Conservation (phyloP, 2,113 vertebrate genomes). For the Ceyx melanurus region DNA sequence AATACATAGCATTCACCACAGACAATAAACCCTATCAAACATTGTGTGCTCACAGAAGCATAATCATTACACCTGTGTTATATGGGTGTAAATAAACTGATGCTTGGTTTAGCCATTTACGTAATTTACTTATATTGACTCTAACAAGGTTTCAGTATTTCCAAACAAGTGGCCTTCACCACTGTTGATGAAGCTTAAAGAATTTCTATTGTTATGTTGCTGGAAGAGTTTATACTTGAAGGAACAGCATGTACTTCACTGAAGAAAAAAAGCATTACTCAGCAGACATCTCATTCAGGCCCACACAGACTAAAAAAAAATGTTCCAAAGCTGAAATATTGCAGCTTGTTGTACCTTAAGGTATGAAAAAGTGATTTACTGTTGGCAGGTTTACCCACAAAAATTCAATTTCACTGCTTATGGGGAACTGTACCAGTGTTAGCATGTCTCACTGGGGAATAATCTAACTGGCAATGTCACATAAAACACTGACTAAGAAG, state of each 20-base stretch:
- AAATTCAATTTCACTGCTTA: slow-evolving; percentile 6
- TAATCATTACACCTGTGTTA: background rate
- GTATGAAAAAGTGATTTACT: slow-evolving; percentile 16
- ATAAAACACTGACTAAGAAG: background rate
- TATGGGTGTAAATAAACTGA: background rate
- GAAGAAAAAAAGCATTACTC: background rate
- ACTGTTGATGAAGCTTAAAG: slow-evolving; percentile 15
- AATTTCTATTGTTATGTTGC: background rate
- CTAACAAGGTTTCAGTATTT: slow-evolving; percentile 5
- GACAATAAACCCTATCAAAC: background rate
- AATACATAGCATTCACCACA: background rate
- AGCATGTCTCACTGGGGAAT: background rate
- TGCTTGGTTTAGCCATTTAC: background rate
- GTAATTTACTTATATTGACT: background rate
- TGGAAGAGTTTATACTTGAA: background rate
- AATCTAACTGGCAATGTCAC: background rate
- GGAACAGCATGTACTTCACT: background rate
- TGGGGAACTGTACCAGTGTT: background rate
- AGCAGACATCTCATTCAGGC: background rate
- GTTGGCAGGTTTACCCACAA: slow-evolving; percentile 31
- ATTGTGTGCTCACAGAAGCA: background rate
- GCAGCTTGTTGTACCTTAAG: slow-evolving; percentile 5
- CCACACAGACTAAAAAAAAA: background rate
- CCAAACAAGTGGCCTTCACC: background rate
- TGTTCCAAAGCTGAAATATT: background rate